Evolutionary conservation across 1,140 invertebrate genomes (phyloP), one percentile per base, ranked within the genome.

Genomic region (Zaprionus nigranus): DNA sequence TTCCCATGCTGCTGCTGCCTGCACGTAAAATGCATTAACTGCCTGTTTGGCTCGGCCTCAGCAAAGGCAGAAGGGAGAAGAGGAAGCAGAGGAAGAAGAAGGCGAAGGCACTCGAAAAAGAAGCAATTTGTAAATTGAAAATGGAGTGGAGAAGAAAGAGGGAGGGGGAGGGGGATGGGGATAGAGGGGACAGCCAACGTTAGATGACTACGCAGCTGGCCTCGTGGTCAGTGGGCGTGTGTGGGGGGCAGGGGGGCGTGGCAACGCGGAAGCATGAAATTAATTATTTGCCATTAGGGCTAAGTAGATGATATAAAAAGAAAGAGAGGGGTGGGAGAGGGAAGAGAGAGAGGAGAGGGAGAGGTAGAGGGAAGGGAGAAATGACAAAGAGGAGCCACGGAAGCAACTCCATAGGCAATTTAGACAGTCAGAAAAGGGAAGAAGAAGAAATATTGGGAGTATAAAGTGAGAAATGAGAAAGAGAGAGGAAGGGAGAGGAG

Each of bases 281-380:
- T 92, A 92, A 92, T 92, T 92, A 92, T 92, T 92, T 92, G 91
- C 91, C 91, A 92, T 92, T 92, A 92, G 80, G 90, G 84, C 81
- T 87, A 92, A 92, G 91, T 85, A 90, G 86, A 82, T 84, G 90
- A 90, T 85, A 91, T 84, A 92, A 92, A 92, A 40, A 20, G 30
- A 30, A 26, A 22, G 15, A 26, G 53, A 11, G 15, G 6, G 40
- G 12, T 17, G 34, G 15, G 26, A 20, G 13, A 34, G 2, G 17
- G 2, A 3, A 5, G 38, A 1, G 15, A 5, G 15, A 15, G 38
- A 15, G 11, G 15, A 13, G 36, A 12, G 3, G 2, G 12, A 5
- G 38, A 1, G 15, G 15, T 5, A 15, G 38, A 15, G 11, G 15
- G 38, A 15, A 40, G 6, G 5, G 5, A 40, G 13, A 40, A 40